Conservation (phyloP, 2,113 vertebrate species). For the Helogale parvula region DNA sequence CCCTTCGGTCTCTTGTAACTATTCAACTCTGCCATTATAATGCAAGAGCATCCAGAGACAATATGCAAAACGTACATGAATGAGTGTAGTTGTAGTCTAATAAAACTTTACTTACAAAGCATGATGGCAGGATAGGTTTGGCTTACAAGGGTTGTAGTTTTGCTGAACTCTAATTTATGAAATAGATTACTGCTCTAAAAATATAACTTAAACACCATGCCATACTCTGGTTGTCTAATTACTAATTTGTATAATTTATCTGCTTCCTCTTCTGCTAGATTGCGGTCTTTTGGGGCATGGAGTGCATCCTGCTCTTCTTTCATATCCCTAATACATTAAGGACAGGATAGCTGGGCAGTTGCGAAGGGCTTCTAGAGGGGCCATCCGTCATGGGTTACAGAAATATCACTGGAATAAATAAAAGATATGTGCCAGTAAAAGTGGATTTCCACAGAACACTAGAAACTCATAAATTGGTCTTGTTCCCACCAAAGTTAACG, state of each 20-base stretch:
- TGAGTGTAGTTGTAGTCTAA: background rate
- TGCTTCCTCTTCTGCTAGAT: background rate
- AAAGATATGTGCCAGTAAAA: background rate
- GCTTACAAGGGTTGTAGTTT: background rate
- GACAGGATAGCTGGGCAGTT: background rate
- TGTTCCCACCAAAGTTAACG: constrained; percentile 18
- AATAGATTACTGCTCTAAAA: background rate
- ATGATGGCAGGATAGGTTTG: background rate
- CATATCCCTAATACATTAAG: background rate
- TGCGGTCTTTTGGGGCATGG: background rate
- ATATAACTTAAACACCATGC: background rate
- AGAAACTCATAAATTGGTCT: background rate
- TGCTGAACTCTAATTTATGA: background rate
- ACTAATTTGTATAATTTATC: background rate
- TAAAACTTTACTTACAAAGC: constrained; percentile 28
- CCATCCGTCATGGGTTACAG: background rate
- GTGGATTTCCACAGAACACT: constrained; percentile 5
- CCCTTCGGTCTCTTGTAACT: background rate
- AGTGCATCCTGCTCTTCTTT: background rate
- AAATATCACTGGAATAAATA: background rate
- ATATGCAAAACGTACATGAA: background rate
- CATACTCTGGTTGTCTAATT: background rate
- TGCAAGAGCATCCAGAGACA: background rate
- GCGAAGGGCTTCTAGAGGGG: background rate
- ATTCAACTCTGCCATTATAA: background rate